Evolutionary conservation across 2,888 invertebrate genomes (phyloP), one percentile per base, ranked within the genome.

Genomic region (Ryuthela nishihirai): DNA sequence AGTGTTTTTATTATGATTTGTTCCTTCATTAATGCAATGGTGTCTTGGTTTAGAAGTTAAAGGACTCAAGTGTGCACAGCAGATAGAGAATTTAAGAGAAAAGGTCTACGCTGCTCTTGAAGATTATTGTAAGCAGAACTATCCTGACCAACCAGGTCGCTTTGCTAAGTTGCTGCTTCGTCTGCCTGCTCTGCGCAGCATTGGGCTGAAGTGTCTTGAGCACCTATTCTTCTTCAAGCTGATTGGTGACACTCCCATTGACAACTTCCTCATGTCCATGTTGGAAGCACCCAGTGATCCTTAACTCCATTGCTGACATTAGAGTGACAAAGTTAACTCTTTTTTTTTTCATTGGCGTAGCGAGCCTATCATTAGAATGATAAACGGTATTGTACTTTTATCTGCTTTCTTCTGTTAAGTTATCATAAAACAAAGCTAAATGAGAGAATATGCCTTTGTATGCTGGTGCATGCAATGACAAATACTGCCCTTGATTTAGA

Each of bases 41-140:
- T n/a, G n/a, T n/a, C 2, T 20, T 43, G 44, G 75, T 76, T 55
- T 79, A 82, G 93, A 93, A 76, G 88, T 93, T 23, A 87, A 93
- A 72, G 92, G 91, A 46, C 78, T 99, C 68, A 85, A 87, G 71
- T 85, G 87, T 56, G 82, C 84, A 25, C 82, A 82, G 68, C 87
- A 89, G 71, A 87, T 95, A 12, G 90, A 92, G 70, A 79, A 85
- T 50, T 81, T 97, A 50, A 81, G 99, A 64, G 95, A 98, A 77
- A 95, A 93, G 78, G 92, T 83, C 5, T 99, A 95, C 75, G 87
- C 90, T 4, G 88, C 93, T 50, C 80, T 99, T 69, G 97, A 99
- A 76, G 94, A 95, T 72, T 95, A 99, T 78, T 90, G 90, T 64
- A 85, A 90, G 63, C 81, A 84, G 35, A 83, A 85, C 65, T 90